phyloP scores from a whole-genome alignment of 2,113 vertebrate species.

The Vulpes ferrilata region DNA sequence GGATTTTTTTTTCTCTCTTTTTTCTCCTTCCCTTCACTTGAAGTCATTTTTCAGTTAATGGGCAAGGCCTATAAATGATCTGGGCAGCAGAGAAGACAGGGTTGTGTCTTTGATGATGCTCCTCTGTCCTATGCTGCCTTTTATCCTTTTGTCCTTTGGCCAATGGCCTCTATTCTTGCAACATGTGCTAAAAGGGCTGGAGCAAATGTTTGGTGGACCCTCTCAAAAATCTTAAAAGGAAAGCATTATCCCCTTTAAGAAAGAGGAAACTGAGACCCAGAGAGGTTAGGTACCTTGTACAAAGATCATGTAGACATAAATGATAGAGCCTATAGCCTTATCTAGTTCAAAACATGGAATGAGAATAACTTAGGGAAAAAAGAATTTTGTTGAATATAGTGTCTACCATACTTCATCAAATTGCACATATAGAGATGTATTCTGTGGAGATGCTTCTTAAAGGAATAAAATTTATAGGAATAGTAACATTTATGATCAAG shows the following conservation, averaged over 20 bases:
- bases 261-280: not conserved
- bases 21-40: not conserved
- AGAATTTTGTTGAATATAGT: not conserved
- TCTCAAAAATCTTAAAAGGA: not conserved
- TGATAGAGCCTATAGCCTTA: not conserved
- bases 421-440: not conserved
- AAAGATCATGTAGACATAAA: not conserved
- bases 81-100: not conserved
- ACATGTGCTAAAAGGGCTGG: not conserved
- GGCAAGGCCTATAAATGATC: not conserved
- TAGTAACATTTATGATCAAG: conserved; percentile 18
- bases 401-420: not conserved
- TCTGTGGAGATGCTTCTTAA: conserved; percentile 1
- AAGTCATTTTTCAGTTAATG: conserved; percentile 8
- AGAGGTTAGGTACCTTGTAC: not conserved
- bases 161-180: not conserved
- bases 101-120: not conserved
- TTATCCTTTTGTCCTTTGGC: not conserved
- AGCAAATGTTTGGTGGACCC: not conserved
- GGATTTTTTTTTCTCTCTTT: not conserved
- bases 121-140: not conserved
- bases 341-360: not conserved
- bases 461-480: not conserved
- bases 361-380: not conserved
- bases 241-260: not conserved